Base-by-base conservation (phyloP, 2,113 vertebrate genomes). In the Calyptomena viridis region DNA sequence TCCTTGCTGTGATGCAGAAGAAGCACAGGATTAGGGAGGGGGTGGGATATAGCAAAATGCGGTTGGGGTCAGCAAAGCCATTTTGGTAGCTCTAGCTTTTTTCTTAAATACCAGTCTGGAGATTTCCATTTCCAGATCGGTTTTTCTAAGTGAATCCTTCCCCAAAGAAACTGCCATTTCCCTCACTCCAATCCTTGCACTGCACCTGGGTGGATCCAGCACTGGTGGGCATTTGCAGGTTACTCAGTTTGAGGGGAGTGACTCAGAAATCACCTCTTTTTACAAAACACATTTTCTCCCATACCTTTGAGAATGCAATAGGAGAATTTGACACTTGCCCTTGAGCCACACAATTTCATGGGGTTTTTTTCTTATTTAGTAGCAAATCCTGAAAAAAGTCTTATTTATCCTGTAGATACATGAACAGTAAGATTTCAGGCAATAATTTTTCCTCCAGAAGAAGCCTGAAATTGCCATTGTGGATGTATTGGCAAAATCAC, bases 11-110 rank as follows among this genome's bases (percentile, higher is more conserved):
- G 33, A 21, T 6, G 28, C 37, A 39, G 67, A 22, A 73, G 47
- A 84, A 59, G 20, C 42, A 17, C 2, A 25, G 47, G 25, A 42
- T 7, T 24, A 24, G 50, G 24, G 16, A 16, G 46, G 30, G 19
- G 30, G 24, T 0, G 2, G 7, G 12, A 33, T 1, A 5, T 18
- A 23, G 53, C 35, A 64, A 63, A 77, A 47, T 33, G 30, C 9
- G 11, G 19, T 11, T 82, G 2, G 1, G 21, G 15, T 42, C 62
- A 40, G 35, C 0, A 0, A 27, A 40, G 28, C 59, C 0, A 31
- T n/a, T 64, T 35, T 46, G 52, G 39, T 75, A 47, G 42, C 42
- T 47, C 1, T n/a, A 62, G n/a, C 8, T 60, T 78, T 75, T 42
- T 37, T 33, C 56, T 42, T 56, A 17, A 82, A 27, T 25, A 12